These are phyloP conservation scores for Xestia sexstrigata DNA, from an alignment of 2,888 invertebrate species.

Conservation along the genomic window DNA sequence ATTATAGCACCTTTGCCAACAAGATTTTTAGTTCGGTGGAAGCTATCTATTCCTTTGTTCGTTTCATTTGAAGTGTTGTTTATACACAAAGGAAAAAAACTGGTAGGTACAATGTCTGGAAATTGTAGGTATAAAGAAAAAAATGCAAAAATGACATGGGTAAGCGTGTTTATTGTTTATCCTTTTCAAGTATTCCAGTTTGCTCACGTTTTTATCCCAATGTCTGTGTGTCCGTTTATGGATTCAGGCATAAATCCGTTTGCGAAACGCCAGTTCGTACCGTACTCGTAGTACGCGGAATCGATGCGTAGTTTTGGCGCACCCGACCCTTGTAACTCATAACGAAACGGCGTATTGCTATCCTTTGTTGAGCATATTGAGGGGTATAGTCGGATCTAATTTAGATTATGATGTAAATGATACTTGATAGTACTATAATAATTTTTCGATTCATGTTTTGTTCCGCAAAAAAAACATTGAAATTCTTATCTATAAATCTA, in stretches of 20 bases:
- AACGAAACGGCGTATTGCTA: constrained; percentile 72
- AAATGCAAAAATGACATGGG: constrained; percentile 61
- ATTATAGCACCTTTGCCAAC: neutral
- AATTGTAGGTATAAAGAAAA: constrained; percentile 30
- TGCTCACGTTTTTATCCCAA: constrained; percentile 64
- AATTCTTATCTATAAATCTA: neutral
- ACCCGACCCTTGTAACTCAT: constrained; percentile 79
- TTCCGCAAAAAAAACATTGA: neutral
- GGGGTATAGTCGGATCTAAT: constrained; percentile 61
- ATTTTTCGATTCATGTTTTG: constrained; percentile 29
- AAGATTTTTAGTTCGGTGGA: neutral
- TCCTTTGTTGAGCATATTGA: constrained; percentile 70
- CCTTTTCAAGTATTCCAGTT: constrained; percentile 60
- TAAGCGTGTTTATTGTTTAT: constrained; percentile 68
- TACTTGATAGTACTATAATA: constrained; percentile 23
- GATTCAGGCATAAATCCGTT: constrained; percentile 85
- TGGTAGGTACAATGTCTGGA: constrained; percentile 9
- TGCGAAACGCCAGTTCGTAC: constrained; percentile 77
- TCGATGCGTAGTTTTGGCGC: constrained; percentile 84
- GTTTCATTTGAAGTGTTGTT: constrained; percentile 8
- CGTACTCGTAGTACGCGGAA: constrained; percentile 73
- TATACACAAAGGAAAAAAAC: constrained; percentile 20
- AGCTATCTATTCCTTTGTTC: neutral
- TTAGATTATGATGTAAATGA: constrained; percentile 53
- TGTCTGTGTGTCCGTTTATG: constrained; percentile 75